Conservation (phyloP, 2,888 invertebrate species). For the Leptopilina myrica region DNA sequence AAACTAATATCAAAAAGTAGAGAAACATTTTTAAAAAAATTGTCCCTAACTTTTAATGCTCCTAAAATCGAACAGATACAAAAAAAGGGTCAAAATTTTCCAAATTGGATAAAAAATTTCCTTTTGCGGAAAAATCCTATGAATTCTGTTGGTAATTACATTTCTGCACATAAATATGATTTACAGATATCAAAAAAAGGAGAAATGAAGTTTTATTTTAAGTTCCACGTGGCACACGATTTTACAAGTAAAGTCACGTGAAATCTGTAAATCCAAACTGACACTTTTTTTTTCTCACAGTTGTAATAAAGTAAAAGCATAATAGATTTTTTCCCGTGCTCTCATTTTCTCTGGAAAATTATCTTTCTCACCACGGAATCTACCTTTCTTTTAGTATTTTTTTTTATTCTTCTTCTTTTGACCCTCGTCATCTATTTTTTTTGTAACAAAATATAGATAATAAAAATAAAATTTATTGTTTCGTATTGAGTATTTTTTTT, state of each 20-base stretch:
- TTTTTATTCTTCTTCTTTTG: neutral
- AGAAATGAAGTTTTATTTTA: neutral
- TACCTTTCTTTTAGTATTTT: neutral
- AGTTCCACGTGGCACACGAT: neutral
- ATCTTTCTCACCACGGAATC: slow-evolving; percentile 21
- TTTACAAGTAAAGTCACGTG: slow-evolving; percentile 35
- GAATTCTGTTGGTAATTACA: too few species aligned
- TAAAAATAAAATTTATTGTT: neutral
- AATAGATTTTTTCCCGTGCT: slow-evolving; percentile 20
- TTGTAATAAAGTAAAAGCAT: slow-evolving; percentile 35
- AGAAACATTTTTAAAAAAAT: too few species aligned
- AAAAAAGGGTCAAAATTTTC: too few species aligned
- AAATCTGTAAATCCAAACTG: slow-evolving; percentile 17
- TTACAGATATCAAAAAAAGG: neutral
- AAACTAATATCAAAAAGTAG: too few species aligned
- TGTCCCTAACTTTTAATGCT: too few species aligned
- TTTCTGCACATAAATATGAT: neutral
- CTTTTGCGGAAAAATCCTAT: too few species aligned
- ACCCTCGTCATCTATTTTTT: neutral
- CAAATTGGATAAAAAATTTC: too few species aligned
- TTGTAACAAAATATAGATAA: neutral
- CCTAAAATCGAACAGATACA: too few species aligned
- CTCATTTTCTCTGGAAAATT: slow-evolving; percentile 15
- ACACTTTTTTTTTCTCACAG: slow-evolving; percentile 9
- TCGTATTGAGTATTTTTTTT: too few species aligned